Evolutionary conservation across 2,797 vertebrate species (phyloP).

Genomic region (Squalus acanthias): DNA sequence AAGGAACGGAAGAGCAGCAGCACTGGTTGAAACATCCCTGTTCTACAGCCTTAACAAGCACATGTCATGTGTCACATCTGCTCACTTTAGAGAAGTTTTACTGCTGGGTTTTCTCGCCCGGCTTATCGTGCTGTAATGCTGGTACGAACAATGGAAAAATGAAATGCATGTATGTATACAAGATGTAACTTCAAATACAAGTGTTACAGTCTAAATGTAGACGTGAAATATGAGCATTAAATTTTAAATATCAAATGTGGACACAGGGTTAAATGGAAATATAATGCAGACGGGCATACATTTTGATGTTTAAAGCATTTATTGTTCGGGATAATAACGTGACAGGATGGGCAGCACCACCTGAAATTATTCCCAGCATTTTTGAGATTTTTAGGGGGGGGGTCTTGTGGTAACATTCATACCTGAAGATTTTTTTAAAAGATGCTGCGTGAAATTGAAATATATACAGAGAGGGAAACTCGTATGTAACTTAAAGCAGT

Average conservation of each 20-base stretch:
- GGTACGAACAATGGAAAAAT: not conserved
- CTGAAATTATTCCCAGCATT: not conserved
- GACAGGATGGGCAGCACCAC: not conserved
- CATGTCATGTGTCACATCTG: not conserved
- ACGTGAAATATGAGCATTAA: not conserved
- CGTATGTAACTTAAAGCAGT: not conserved
- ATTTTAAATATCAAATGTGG: not conserved
- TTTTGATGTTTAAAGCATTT: not conserved
- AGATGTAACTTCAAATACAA: not conserved
- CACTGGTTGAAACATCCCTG: not conserved
- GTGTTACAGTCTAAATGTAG: not conserved
- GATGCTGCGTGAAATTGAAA: not conserved
- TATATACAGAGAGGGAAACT: not conserved
- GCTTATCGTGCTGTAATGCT: not conserved
- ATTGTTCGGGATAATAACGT: not conserved
- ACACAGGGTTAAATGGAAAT: not conserved
- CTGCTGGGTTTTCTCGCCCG: not conserved
- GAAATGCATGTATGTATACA: not conserved
- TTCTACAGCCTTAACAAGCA: not conserved
- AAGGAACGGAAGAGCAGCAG: not conserved
- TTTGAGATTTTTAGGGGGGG: not conserved
- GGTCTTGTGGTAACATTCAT: not conserved
- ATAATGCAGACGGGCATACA: not conserved
- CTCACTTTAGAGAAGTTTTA: not conserved
- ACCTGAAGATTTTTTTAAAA: not conserved